Percentiles rank a stretch among this genome's conserved stretches.
These are phyloP conservation scores for Bombus fervidus DNA, from an alignment of 1,140 invertebrate genomes.

Conservation along the genomic window DNA sequence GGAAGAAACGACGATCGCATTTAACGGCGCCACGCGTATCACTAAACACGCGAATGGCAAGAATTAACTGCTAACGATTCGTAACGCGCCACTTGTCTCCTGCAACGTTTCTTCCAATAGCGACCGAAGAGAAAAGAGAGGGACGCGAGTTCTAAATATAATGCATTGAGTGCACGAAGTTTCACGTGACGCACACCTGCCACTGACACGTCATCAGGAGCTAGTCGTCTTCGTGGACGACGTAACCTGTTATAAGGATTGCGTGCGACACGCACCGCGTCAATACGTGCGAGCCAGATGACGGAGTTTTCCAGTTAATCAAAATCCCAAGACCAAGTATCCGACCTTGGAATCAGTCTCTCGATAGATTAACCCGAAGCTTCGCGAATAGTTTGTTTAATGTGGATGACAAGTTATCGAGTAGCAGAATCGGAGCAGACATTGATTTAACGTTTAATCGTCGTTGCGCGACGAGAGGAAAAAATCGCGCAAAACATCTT, in stretches of 20 bases:
- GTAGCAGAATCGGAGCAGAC: not conserved
- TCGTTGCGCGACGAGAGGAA: not conserved
- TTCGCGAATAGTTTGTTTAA: not conserved
- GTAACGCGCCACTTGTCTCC: not conserved
- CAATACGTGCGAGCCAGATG: not conserved
- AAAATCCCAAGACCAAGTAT: not conserved
- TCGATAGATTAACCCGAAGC: not conserved
- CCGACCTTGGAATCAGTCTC: not conserved
- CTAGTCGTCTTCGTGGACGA: slow-evolving; percentile 11
- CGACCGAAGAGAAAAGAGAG: not conserved
- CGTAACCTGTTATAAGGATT: slow-evolving; percentile 35
- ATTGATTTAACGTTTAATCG: not conserved
- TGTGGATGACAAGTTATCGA: not conserved
- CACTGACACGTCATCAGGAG: slow-evolving; percentile 53
- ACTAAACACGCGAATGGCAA: too few species aligned
- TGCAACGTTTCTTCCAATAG: not conserved
- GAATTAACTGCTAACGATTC: not conserved
- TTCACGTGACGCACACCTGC: slow-evolving; percentile 72
- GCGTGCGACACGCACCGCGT: not conserved
- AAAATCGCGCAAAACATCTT: not conserved
- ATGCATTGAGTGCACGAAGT: slow-evolving; percentile 55
- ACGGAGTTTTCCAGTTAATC: not conserved
- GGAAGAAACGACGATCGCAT: too few species aligned
- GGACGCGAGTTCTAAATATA: slow-evolving; percentile 68
- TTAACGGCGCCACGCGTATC: too few species aligned